These are phyloP conservation scores for Tachuris rubrigastra DNA, from an alignment of 2,113 vertebrate genomes.

Conservation along the genomic window DNA sequence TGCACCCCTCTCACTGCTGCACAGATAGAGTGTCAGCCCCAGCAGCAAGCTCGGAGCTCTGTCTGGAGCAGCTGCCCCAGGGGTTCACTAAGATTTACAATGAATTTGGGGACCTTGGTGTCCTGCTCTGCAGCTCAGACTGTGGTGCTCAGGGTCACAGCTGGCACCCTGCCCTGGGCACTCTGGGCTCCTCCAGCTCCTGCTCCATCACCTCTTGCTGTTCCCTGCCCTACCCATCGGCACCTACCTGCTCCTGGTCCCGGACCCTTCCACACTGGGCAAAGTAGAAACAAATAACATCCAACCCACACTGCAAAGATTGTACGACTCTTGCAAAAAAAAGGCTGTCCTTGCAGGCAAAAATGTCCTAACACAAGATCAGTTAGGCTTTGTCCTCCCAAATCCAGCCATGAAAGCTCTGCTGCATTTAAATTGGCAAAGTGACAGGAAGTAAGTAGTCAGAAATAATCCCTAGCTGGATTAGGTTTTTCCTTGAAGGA, in stretches of 20 bases:
- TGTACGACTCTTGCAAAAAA: not conserved
- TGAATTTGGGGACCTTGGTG: not conserved
- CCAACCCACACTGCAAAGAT: not conserved
- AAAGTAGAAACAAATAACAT: not conserved
- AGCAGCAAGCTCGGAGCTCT: fast-evolving
- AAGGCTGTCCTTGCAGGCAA: not conserved
- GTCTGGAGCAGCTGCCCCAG: not conserved
- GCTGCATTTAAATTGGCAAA: constrained; percentile 46
- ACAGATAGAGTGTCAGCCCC: not conserved
- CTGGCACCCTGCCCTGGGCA: not conserved
- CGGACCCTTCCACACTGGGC: not conserved
- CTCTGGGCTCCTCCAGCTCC: not conserved
- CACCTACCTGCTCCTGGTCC: not conserved
- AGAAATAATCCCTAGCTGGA: constrained; percentile 61
- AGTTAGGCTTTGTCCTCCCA: constrained; percentile 32
- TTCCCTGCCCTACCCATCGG: not conserved
- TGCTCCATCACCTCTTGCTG: fast-evolving
- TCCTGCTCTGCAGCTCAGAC: not conserved
- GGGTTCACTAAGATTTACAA: fast-evolving
- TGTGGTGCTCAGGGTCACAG: not conserved
- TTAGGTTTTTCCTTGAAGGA: constrained; percentile 54
- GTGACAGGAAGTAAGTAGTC: constrained; percentile 33
- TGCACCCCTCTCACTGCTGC: fast-evolving
- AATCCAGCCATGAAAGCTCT: constrained; percentile 26
- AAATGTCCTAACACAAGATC: not conserved